Evolutionary conservation across 1,140 invertebrate species (phyloP).

Genomic region (Drosophila trapezifrons): DNA sequence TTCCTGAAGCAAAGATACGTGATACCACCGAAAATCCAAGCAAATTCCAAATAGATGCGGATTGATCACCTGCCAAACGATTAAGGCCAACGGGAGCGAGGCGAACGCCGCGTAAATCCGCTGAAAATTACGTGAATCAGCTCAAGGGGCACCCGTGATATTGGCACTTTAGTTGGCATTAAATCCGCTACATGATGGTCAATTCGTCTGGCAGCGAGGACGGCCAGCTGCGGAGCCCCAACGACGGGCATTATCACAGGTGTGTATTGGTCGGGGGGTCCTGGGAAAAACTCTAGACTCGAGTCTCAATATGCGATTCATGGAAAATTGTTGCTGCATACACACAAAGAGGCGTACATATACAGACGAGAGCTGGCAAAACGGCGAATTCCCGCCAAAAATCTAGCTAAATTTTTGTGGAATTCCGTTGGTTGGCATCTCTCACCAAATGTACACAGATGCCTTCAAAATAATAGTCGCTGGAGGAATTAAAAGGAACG

Average conservation of each 20-base stretch:
- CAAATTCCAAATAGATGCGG: slow-evolving; percentile 51
- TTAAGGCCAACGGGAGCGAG: slow-evolving; percentile 24
- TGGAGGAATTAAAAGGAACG: neutral
- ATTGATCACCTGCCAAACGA: slow-evolving; percentile 15
- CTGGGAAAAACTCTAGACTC: slow-evolving; percentile 24
- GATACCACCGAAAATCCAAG: slow-evolving; percentile 58
- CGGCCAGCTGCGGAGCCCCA: slow-evolving; percentile 80
- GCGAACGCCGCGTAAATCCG: slow-evolving; percentile 12
- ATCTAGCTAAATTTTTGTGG: slow-evolving; percentile 3
- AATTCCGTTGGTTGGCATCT: slow-evolving; percentile 7
- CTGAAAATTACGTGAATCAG: slow-evolving; percentile 51
- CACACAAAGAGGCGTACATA: slow-evolving; percentile 50
- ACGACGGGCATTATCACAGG: slow-evolving; percentile 77
- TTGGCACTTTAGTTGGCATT: slow-evolving; percentile 34
- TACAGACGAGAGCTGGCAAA: slow-evolving; percentile 26
- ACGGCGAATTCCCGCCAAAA: slow-evolving; percentile 19
- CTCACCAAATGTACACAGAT: slow-evolving; percentile 3
- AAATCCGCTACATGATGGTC: slow-evolving; percentile 48
- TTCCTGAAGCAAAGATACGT: slow-evolving; percentile 35
- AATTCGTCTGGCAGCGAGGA: slow-evolving; percentile 83
- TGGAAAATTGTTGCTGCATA: slow-evolving; percentile 79
- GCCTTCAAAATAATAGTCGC: slow-evolving; percentile 5
- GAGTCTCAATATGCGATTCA: slow-evolving; percentile 50
- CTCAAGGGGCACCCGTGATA: slow-evolving; percentile 12
- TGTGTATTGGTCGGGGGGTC: slow-evolving; percentile 64